These are phyloP conservation scores for Drosophila percnosoma DNA, from an alignment of 2,888 invertebrate species.

Conservation along the genomic window DNA sequence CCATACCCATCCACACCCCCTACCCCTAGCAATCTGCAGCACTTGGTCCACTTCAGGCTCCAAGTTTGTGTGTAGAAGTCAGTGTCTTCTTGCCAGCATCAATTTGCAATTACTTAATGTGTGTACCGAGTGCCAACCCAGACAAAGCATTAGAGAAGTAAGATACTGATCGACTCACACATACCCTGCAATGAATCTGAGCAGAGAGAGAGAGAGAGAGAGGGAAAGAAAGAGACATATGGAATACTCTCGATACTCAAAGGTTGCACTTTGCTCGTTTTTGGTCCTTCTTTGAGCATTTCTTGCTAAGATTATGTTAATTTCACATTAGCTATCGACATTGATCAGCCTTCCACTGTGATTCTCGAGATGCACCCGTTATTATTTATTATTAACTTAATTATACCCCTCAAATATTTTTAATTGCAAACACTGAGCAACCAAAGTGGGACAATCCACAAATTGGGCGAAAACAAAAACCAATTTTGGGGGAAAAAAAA, in stretches of 20 bases:
- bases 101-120: slow-evolving; percentile 66
- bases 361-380: too few relatives aligned
- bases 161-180: not conserved
- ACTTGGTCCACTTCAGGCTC: not conserved
- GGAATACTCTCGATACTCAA: not conserved
- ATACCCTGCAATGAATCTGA: not conserved
- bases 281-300: too few relatives aligned
- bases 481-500: not conserved
- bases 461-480: slow-evolving; percentile 3
- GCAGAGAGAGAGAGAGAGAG: too few relatives aligned
- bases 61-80: slow-evolving; percentile 1
- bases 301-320: not conserved
- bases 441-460: slow-evolving; percentile 12
- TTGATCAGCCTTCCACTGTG: too few relatives aligned
- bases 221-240: not conserved
- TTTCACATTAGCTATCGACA: not conserved
- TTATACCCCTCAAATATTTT: not conserved
- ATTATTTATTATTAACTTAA: not conserved
- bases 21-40: not conserved
- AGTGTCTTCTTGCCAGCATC: slow-evolving; percentile 34
- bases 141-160: not conserved
- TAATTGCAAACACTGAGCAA: not conserved
- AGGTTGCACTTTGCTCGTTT: not conserved
- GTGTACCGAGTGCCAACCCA: slow-evolving; percentile 45
- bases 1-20: not conserved